Base-by-base conservation (phyloP, 1,140 invertebrate genomes). In the Drosophila elegans region DNA sequence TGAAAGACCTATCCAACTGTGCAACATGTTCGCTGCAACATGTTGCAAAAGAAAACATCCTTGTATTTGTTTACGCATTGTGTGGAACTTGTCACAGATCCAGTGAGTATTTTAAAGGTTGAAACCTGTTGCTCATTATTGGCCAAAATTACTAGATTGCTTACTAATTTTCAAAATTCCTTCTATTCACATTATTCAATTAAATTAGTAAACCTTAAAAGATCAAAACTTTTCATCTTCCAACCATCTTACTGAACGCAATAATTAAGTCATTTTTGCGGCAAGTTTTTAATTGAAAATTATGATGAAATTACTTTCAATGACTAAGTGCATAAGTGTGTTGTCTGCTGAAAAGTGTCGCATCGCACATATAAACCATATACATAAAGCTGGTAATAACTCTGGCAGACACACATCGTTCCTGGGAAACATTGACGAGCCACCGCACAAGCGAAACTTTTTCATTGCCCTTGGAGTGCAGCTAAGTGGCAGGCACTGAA, bases 261-360 rank as follows among this genome's bases (percentile, higher is more conserved):
- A 32, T 32, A 52, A 59, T 63, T 39, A 46, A 55, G 41, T 45
- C 53, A 46, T 45, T 73, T 4, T 34, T 29, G 42, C 45, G 25
- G n/a, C 54, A 73, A 73, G 67, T 52, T 74, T 51, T 64, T 75
- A 75, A 75, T 75, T 64, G 52, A 51, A 56, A 74, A 56, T 74
- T 39, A 74, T 66, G 73, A 53, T 52, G 21, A 52, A 56, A 57
- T 66, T 74, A 55, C 60, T 42, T 25, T 53, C 36, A 53, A 27
- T 32, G 57, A 44, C 59, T 64, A 74, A 75, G 72, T 76, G 72
- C 46, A 67, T 53, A 59, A 75, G 38, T 59, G 53, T 67, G 73
- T 76, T 73, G 53, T 45, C 53, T 42, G 52, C 68, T 66, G 21
- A 51, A 71, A 71, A 64, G 53, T 72, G 61, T 45, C 68, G 39